Percentiles rank a stretch among this genome's conserved stretches.
Evolutionary conservation across 2,797 vertebrate species (phyloP).

Genomic region (Anguilla obscura): DNA sequence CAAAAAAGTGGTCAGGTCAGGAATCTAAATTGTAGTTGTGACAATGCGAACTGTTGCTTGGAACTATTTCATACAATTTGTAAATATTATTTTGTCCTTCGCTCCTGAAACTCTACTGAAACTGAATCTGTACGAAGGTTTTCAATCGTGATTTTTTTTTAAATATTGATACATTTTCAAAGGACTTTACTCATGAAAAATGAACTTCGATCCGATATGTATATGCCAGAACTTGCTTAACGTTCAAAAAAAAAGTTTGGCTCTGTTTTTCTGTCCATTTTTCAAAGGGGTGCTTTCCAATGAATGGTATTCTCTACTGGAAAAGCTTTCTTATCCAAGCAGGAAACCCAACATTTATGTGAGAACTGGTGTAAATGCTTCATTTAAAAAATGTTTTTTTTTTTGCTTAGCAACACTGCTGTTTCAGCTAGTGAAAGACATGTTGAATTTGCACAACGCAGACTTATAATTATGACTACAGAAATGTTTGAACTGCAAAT

Average conservation of each 20-base stretch:
- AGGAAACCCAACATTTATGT: not conserved
- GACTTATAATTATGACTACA: not conserved
- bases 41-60: slow-evolving; percentile 7
- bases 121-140: not conserved
- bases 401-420: not conserved
- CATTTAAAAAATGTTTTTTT: not conserved
- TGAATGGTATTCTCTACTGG: not conserved
- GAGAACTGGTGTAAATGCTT: not conserved
- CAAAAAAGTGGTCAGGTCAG: slow-evolving; percentile 22
- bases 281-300: not conserved
- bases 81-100: slow-evolving; percentile 20
- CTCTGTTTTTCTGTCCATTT: not conserved
- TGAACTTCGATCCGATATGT: not conserved
- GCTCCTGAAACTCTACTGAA: slow-evolving; percentile 34
- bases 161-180: not conserved
- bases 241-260: not conserved
- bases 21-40: slow-evolving; percentile 31
- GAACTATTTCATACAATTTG: slow-evolving; percentile 35
- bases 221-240: not conserved
- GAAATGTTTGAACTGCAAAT: not conserved
- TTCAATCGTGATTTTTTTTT: not conserved
- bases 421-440: not conserved
- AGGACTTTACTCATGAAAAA: not conserved
- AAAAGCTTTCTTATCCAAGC: not conserved
- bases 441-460: not conserved